Evolutionary conservation across 1,140 invertebrate genomes (phyloP).

Genomic region (Hirudo medicinalis): DNA sequence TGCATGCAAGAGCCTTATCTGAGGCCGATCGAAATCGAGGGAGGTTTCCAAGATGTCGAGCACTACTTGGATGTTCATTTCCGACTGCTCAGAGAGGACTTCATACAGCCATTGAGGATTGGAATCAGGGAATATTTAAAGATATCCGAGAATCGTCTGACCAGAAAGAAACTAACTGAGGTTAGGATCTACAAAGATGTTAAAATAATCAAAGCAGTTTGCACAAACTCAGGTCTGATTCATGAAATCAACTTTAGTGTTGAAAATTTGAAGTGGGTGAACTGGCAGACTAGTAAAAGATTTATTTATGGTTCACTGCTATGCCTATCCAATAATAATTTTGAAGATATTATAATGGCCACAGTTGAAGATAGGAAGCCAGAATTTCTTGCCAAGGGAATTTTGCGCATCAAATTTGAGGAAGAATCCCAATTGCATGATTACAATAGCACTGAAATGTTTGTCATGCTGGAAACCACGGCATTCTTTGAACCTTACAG

Average conservation of each 20-base stretch:
- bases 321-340: constrained; percentile 55
- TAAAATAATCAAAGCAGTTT: constrained; percentile 12
- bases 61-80: constrained; percentile 64
- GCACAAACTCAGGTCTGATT: constrained; percentile 14
- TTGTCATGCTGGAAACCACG: constrained; percentile 42
- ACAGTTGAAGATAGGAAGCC: constrained; percentile 50
- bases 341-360: constrained; percentile 53
- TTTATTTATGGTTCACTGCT: constrained; percentile 61
- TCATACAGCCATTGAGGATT: constrained; percentile 30
- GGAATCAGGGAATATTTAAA: constrained; percentile 31
- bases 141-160: background rate
- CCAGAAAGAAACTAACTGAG: constrained; percentile 12
- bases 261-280: constrained; percentile 25
- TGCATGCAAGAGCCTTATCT: constrained; percentile 36
- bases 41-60: constrained; percentile 47
- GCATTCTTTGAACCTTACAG: constrained; percentile 45
- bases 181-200: constrained; percentile 24
- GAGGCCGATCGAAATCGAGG: constrained; percentile 48
- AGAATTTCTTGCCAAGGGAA: constrained; percentile 35
- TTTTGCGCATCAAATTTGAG: constrained; percentile 43
- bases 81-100: constrained; percentile 56
- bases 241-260: constrained; percentile 33
- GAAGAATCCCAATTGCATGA: constrained; percentile 20
- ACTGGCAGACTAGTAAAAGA: constrained; percentile 44
- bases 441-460: constrained; percentile 18